Evolutionary conservation across 1,140 invertebrate genomes (phyloP).

Genomic region (Cyclina sinensis): DNA sequence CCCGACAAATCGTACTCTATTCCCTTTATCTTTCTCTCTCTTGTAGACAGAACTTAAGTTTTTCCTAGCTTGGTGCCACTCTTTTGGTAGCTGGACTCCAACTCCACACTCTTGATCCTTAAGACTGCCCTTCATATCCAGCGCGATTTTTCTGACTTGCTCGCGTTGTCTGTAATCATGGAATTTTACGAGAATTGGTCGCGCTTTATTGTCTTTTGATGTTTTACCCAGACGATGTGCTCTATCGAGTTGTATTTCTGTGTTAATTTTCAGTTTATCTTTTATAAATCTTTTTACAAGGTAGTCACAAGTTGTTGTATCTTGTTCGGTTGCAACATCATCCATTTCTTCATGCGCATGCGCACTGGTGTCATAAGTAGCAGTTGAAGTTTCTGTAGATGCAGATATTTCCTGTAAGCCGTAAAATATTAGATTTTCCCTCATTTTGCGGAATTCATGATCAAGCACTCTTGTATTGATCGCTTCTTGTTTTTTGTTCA

Average conservation of each 20-base stretch:
- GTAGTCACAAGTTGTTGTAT: not conserved
- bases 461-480: too few species aligned
- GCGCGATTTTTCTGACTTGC: not conserved
- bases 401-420: too few species aligned
- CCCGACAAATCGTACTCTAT: not conserved
- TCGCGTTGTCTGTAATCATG: conserved; percentile 20
- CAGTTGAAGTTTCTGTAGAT: too few species aligned
- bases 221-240: not conserved
- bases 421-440: too few species aligned
- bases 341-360: too few species aligned
- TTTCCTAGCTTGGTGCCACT: not conserved
- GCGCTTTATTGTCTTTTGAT: not conserved
- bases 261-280: not conserved
- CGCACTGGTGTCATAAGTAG: too few species aligned
- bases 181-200: conserved; percentile 25
- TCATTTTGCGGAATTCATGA: too few species aligned
- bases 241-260: not conserved
- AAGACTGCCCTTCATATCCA: not conserved
- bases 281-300: conserved; percentile 4
- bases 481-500: too few species aligned
- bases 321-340: too few species aligned
- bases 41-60: not conserved
- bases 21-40: not conserved
- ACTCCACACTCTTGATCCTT: not conserved
- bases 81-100: not conserved